These are phyloP conservation scores for Parnassius mnemosyne DNA, from an alignment of 2,888 invertebrate genomes.

Conservation along the genomic window DNA sequence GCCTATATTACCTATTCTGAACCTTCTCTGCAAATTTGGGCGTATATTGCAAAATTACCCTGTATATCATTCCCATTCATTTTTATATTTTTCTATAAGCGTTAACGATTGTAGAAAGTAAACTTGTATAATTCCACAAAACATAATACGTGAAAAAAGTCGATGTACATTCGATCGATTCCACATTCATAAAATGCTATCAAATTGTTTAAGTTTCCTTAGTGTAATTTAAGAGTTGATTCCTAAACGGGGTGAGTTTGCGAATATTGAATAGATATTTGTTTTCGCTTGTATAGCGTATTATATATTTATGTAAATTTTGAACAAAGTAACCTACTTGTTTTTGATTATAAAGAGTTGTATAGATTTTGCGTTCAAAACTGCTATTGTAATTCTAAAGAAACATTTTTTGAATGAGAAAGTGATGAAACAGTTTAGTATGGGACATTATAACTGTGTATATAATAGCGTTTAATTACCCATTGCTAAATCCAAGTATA, in stretches of 20 bases:
- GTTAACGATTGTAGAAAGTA: no score
- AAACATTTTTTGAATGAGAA: slow-evolving; percentile 39
- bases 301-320: slow-evolving; percentile 57
- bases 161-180: slow-evolving; percentile 11
- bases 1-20: no score
- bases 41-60: no score
- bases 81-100: no score
- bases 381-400: slow-evolving; percentile 52
- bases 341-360: slow-evolving; percentile 56
- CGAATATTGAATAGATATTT: slow-evolving; percentile 53
- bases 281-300: slow-evolving; percentile 56
- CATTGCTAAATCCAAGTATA: slow-evolving; percentile 75
- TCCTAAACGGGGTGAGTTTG: slow-evolving; percentile 39
- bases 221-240: slow-evolving; percentile 41
- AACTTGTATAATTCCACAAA: no score
- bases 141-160: no score
- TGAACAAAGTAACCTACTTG: slow-evolving; percentile 58
- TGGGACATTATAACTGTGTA: slow-evolving; percentile 64
- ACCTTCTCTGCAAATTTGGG: no score
- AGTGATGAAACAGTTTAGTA: slow-evolving; percentile 46
- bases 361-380: slow-evolving; percentile 61
- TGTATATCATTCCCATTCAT: no score
- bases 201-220: slow-evolving; percentile 48
- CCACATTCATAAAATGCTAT: slow-evolving; percentile 25
- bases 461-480: slow-evolving; percentile 70